These are phyloP conservation scores for Troglohyphantes excavatus DNA, from an alignment of 2,888 invertebrate genomes.

Conservation along the genomic window DNA sequence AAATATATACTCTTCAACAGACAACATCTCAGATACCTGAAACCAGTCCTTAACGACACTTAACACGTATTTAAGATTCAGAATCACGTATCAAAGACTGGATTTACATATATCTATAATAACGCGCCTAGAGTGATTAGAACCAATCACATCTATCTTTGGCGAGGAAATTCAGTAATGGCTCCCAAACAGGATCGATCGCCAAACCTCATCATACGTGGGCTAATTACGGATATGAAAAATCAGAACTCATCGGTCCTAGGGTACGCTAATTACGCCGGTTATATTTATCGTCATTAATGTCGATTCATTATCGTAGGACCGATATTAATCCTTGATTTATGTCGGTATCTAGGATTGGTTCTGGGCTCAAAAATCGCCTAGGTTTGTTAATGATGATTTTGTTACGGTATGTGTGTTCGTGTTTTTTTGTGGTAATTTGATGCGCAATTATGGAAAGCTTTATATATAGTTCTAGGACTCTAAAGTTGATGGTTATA, in stretches of 20 bases:
- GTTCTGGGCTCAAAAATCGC: slow-evolving; percentile 18
- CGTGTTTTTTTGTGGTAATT: too few relatives aligned
- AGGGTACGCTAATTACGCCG: slow-evolving; percentile 38
- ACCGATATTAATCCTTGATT: slow-evolving; percentile 41
- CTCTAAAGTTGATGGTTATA: too few relatives aligned
- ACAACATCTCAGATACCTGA: too few relatives aligned
- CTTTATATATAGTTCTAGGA: too few relatives aligned
- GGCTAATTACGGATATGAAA: slow-evolving; percentile 43
- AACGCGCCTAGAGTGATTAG: neutral
- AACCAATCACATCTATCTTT: slow-evolving; percentile 1
- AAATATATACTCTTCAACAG: too few relatives aligned
- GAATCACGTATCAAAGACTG: neutral
- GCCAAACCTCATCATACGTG: neutral
- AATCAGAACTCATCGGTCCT: slow-evolving; percentile 6
- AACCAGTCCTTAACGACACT: too few relatives aligned
- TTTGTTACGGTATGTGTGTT: neutral
- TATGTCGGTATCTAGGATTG: slow-evolving; percentile 25
- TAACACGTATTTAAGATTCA: neutral
- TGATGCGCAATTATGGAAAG: too few relatives aligned
- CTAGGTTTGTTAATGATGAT: neutral
- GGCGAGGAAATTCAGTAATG: slow-evolving; percentile 3
- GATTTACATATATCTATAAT: slow-evolving; percentile 14
- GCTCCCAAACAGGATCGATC: slow-evolving; percentile 8
- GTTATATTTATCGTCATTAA: slow-evolving; percentile 50
- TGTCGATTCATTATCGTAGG: slow-evolving; percentile 31